Evolutionary conservation across 1,140 invertebrate genomes (phyloP).

Genomic region (Drosophila pseudoananassae): DNA sequence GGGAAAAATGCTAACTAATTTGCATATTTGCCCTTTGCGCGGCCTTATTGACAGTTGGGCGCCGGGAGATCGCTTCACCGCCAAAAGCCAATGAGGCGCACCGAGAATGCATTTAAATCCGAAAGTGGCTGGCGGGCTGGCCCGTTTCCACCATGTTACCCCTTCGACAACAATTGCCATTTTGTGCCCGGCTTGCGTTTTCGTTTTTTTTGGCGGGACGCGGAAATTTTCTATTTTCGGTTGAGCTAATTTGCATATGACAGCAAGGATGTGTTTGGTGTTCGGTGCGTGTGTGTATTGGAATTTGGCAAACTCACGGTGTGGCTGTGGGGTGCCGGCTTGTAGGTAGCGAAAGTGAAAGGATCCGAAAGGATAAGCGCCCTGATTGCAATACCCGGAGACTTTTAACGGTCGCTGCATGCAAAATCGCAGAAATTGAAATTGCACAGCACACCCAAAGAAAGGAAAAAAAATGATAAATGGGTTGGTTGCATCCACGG

Average conservation of each 20-base stretch:
- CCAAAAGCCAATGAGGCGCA: constrained; percentile 79
- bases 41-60: constrained; percentile 64
- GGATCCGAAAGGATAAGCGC: constrained; percentile 63
- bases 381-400: constrained; percentile 32
- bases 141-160: constrained; percentile 11
- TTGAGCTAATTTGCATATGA: constrained; percentile 76
- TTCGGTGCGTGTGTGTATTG: constrained; percentile 43
- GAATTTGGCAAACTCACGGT: constrained; percentile 74
- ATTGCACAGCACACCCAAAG: constrained; percentile 27
- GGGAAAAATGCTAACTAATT: constrained; percentile 69
- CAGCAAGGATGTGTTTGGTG: constrained; percentile 37
- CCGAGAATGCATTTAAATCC: constrained; percentile 73
- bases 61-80: constrained; percentile 44
- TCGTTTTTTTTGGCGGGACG: constrained; percentile 63
- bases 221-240: constrained; percentile 53
- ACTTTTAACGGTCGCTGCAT: constrained; percentile 68
- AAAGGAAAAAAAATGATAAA: constrained; percentile 67
- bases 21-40: constrained; percentile 78
- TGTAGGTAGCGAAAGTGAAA: constrained; percentile 78
- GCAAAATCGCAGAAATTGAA: constrained; percentile 70
- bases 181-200: constrained; percentile 55
- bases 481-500: constrained; percentile 56
- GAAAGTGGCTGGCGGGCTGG: constrained; percentile 3
- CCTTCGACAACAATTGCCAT: constrained; percentile 58
- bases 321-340: neutral